Evolutionary conservation across 2,888 invertebrate species (phyloP).

Genomic region (Nomada fucata): DNA sequence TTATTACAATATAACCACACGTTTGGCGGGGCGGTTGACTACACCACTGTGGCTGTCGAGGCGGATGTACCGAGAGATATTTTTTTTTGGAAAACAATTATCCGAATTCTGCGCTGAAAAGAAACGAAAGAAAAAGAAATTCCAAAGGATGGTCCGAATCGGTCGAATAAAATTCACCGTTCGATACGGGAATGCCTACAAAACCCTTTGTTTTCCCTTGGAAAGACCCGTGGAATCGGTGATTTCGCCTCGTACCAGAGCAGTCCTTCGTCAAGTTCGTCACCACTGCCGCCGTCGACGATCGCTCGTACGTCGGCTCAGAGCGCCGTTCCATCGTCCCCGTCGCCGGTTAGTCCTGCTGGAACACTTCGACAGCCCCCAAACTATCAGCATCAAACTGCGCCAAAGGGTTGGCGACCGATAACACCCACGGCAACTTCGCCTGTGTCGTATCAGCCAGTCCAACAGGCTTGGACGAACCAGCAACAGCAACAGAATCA

Average conservation of each 20-base stretch:
- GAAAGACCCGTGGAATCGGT: conserved; percentile 81
- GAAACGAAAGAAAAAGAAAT: background rate
- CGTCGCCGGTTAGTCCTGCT: conserved; percentile 79
- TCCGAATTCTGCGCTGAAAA: background rate
- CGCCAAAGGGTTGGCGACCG: conserved; percentile 83
- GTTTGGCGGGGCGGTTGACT: conserved; percentile 61
- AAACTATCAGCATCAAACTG: conserved; percentile 75
- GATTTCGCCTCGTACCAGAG: conserved; percentile 80
- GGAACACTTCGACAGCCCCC: conserved; percentile 81
- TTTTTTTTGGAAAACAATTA: background rate
- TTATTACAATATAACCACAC: background rate
- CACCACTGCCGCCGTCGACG: conserved; percentile 74
- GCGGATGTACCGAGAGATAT: conserved; percentile 50
- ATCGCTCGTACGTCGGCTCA: conserved; percentile 66
- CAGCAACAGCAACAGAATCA: conserved; percentile 58
- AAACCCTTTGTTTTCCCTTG: conserved; percentile 64
- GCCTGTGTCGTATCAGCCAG: conserved; percentile 76
- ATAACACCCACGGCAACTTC: conserved; percentile 85
- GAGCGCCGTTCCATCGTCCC: conserved; percentile 72
- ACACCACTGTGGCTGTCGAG: conserved; percentile 62
- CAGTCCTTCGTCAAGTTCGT: conserved; percentile 78
- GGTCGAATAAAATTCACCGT: conserved; percentile 21
- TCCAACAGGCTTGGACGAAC: conserved; percentile 42
- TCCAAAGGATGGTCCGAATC: conserved; percentile 11
- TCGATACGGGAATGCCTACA: conserved; percentile 50